phyloP scores from a whole-genome alignment of 2,797 vertebrate species.

The Atherinosoma microstoma region DNA sequence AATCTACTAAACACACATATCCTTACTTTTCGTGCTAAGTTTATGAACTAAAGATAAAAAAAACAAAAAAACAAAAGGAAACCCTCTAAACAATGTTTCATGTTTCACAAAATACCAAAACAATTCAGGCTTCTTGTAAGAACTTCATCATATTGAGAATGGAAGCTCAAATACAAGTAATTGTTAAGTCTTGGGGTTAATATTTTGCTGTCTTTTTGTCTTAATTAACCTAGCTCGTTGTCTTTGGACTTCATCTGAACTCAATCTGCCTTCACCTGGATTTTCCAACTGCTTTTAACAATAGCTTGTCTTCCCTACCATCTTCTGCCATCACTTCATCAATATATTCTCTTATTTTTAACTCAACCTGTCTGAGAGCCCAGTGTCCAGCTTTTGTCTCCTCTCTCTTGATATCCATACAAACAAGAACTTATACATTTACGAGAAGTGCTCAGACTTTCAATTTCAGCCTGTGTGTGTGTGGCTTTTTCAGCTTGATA shows the following conservation, averaged over 20 bases:
- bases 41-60: neutral
- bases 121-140: too few species aligned
- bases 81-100: neutral
- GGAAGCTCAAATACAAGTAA: too few species aligned
- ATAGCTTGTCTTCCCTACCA: neutral
- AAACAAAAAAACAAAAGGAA: neutral
- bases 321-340: neutral
- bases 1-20: neutral
- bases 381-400: neutral
- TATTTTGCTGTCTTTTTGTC: too few species aligned
- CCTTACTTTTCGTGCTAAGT: neutral
- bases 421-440: constrained; percentile 3
- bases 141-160: too few species aligned
- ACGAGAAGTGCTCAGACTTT: constrained; percentile 12
- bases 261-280: neutral
- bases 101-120: too few species aligned
- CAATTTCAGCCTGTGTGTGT: constrained; percentile 7
- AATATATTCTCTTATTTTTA: neutral
- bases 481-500: constrained; percentile 22
- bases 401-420: neutral
- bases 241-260: neutral
- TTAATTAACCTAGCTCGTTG: too few species aligned
- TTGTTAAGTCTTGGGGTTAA: too few species aligned
- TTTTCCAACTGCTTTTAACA: neutral
- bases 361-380: neutral